These are phyloP conservation scores for Ovis aries DNA, from an alignment of 2,113 vertebrate species.

Conservation along the genomic window ARS-UI_Ramb_v3.0 NC_056071.1:63959501-63960000, in stretches of 20 bases:
- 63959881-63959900: accelerated
- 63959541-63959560: slow-evolving; percentile 66
- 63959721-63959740: slow-evolving; percentile 10
- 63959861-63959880: background rate
- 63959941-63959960: background rate
- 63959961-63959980: accelerated
- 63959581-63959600: slow-evolving; percentile 70
- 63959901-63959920: background rate
- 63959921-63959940: background rate
- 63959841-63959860: accelerated
- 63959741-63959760: background rate
- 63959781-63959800: background rate
- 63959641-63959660: slow-evolving; percentile 66
- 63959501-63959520: background rate
- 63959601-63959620: slow-evolving; percentile 68
- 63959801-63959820: background rate
- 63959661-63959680: slow-evolving; percentile 60
- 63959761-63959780: slow-evolving; percentile 1
- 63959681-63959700: slow-evolving; percentile 68
- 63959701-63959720: slow-evolving; percentile 63
- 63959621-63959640: slow-evolving; percentile 76
- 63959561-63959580: slow-evolving; percentile 77
- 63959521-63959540: background rate
- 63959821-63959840: accelerated
- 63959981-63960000: background rate